A percentile compares a stretch with the other conserved stretches of the same genome.
These are phyloP conservation scores for Nymphalis c-album DNA, from an alignment of 2,888 invertebrate species.

Conservation along the genomic window DNA sequence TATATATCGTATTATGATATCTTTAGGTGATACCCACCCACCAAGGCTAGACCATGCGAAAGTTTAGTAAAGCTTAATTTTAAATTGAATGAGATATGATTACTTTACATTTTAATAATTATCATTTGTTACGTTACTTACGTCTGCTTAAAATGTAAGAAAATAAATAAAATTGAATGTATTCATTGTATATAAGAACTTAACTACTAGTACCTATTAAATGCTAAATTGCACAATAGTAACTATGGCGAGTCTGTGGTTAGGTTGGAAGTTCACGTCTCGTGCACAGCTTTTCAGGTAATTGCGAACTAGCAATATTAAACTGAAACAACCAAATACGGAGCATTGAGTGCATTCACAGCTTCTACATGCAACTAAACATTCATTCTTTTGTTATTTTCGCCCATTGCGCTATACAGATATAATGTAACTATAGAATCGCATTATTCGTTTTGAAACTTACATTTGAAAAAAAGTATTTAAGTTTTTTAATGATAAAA, in stretches of 20 bases:
- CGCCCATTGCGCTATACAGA: not conserved
- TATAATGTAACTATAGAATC: not conserved
- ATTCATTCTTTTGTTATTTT: slow-evolving; percentile 1
- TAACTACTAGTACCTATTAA: not conserved
- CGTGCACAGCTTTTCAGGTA: slow-evolving; percentile 9
- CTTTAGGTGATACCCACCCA: no score
- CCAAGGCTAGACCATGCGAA: no score
- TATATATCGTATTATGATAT: no score
- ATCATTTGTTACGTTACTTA: no score
- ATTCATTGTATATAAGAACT: no score
- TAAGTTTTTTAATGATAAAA: no score
- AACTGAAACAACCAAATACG: slow-evolving; percentile 9
- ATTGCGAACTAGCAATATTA: slow-evolving; percentile 12
- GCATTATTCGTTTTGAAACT: not conserved
- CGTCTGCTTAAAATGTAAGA: no score
- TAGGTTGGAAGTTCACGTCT: slow-evolving; percentile 7
- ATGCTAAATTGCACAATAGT: not conserved
- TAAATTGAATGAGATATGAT: no score
- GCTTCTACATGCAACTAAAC: not conserved
- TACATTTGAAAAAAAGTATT: no score
- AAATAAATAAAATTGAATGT: no score
- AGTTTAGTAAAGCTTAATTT: no score
- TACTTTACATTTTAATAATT: no score
- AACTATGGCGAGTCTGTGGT: slow-evolving; percentile 7
- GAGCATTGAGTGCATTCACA: slow-evolving; percentile 5